Conservation (phyloP, 2,113 vertebrate genomes). For the Gymnocephalus cernua region DNA sequence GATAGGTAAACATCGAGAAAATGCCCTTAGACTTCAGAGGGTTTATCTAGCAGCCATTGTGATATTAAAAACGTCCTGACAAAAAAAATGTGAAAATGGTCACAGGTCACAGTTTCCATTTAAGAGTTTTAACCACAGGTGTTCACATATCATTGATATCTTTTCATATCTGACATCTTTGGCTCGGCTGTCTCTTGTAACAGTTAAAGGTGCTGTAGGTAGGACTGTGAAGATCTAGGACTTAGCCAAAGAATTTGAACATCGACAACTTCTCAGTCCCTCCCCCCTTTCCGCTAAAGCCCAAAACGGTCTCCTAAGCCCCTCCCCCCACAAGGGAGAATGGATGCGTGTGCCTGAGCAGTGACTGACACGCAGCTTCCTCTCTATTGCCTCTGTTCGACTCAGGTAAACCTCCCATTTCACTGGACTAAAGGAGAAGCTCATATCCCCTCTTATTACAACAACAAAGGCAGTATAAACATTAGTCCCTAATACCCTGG, state of each 20-base stretch:
- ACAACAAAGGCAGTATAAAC: not conserved
- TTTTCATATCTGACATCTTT: constrained; percentile 7
- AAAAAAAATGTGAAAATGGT: not conserved
- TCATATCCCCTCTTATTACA: not conserved
- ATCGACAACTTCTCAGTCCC: no score
- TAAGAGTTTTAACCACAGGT: no score
- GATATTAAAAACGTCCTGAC: not conserved
- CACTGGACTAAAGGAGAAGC: not conserved
- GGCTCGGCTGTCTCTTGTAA: not conserved
- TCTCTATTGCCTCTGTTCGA: not conserved
- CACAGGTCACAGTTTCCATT: not conserved
- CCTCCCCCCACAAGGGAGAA: no score
- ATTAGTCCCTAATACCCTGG: not conserved
- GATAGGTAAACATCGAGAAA: not conserved
- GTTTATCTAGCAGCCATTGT: no score
- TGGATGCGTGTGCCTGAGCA: no score
- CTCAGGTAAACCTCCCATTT: constrained; percentile 5
- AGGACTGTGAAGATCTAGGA: no score
- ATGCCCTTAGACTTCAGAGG: no score
- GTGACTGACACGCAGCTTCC: not conserved
- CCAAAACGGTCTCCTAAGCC: no score
- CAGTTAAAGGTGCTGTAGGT: no score
- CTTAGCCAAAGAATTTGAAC: no score
- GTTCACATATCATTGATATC: no score
- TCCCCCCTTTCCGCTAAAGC: no score